These are phyloP conservation scores for Heterotilapia buettikoferi DNA, from an alignment of 2,113 vertebrate species.

Conservation along the genomic window DNA sequence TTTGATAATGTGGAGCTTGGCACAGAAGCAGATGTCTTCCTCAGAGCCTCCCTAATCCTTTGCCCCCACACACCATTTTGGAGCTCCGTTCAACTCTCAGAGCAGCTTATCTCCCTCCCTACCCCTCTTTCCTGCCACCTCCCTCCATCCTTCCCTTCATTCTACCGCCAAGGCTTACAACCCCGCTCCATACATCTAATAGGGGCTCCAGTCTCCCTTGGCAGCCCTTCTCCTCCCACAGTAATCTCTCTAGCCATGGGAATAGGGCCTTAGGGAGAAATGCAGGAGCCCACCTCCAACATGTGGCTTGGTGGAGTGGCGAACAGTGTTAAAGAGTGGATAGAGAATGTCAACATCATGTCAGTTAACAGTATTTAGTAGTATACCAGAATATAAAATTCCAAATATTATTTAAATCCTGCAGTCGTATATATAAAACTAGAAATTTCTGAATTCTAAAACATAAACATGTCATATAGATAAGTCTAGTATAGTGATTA, in stretches of 20 bases:
- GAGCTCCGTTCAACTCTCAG: slow-evolving; percentile 63
- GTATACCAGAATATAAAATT: neutral
- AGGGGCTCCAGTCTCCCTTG: slow-evolving; percentile 57
- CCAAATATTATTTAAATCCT: neutral
- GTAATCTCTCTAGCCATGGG: slow-evolving; percentile 68
- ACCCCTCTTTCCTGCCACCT: slow-evolving; percentile 49
- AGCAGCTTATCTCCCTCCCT: slow-evolving; percentile 63
- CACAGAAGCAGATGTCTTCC: slow-evolving; percentile 78
- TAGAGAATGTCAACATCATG: slow-evolving; percentile 44
- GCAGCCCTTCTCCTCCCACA: slow-evolving; percentile 66
- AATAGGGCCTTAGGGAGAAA: slow-evolving; percentile 40
- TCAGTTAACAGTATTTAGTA: slow-evolving; percentile 8
- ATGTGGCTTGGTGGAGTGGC: slow-evolving; percentile 39
- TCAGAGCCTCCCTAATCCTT: slow-evolving; percentile 73
- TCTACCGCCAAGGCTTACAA: slow-evolving; percentile 44
- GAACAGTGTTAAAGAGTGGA: slow-evolving; percentile 6
- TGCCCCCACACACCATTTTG: slow-evolving; percentile 69
- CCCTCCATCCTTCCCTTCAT: slow-evolving; percentile 49
- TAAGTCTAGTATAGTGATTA: neutral
- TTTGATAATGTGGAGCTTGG: slow-evolving; percentile 73
- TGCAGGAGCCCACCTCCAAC: slow-evolving; percentile 57
- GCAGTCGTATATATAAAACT: neutral
- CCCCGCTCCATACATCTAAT: slow-evolving; percentile 56
- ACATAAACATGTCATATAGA: neutral
- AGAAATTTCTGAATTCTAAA: neutral